A percentile compares a stretch with the other conserved stretches of the same genome.
phyloP scores from a whole-genome alignment of 2,113 vertebrate genomes.

The Amazona guildingii region DNA sequence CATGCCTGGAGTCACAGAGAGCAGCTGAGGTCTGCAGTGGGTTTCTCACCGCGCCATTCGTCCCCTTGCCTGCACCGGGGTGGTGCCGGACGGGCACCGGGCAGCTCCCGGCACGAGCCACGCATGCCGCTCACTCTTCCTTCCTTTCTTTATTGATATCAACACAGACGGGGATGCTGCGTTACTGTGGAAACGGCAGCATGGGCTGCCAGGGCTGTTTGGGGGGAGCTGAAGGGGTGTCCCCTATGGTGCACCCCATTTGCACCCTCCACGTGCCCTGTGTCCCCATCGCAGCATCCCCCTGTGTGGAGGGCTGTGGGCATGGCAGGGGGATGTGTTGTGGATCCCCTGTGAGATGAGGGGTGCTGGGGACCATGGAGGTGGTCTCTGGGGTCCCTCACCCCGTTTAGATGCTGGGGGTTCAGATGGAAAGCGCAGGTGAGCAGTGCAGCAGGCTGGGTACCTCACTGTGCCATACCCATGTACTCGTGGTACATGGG shows the following conservation, averaged over 20 bases:
- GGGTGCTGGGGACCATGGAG: accelerated
- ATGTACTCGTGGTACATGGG: accelerated
- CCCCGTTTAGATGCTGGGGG: accelerated
- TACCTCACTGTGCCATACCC: accelerated
- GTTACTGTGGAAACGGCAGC: not conserved
- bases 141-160: not conserved
- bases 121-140: accelerated
- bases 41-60: not conserved
- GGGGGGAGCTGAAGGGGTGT: not conserved
- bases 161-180: not conserved
- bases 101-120: not conserved
- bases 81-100: accelerated
- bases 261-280: accelerated
- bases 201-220: not conserved
- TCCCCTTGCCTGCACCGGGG: not conserved
- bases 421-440: accelerated
- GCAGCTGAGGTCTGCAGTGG: slow-evolving; percentile 65
- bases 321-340: no score
- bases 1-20: slow-evolving; percentile 86
- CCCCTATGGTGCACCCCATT: accelerated
- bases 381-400: accelerated
- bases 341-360: accelerated
- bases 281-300: accelerated
- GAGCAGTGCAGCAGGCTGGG: not conserved
- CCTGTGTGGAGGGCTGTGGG: accelerated